Percentiles rank a stretch among this genome's conserved stretches.
Evolutionary conservation across 2,113 vertebrate genomes (phyloP).

Genomic region (Genyomyrus donnyi): DNA sequence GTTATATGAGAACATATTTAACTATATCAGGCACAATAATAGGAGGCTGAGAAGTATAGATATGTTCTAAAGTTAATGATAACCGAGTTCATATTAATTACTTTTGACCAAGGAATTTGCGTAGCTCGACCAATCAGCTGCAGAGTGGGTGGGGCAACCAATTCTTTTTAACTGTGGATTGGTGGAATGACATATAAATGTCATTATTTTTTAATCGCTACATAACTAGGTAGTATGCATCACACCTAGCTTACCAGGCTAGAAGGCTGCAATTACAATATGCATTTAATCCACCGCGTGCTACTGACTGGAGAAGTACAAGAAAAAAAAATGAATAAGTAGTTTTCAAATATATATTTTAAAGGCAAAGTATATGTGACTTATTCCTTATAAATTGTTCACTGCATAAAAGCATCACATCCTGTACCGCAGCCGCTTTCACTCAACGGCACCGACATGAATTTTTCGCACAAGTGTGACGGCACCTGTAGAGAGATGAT

Average conservation of each 20-base stretch:
- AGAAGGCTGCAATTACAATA: not conserved
- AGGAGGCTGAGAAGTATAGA: not conserved
- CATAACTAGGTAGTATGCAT: not conserved
- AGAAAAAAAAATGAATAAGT: not conserved
- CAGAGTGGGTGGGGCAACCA: not conserved
- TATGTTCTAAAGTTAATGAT: not conserved
- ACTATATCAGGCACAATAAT: not conserved
- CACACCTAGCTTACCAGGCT: not conserved
- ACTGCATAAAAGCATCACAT: not conserved
- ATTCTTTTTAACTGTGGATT: not conserved
- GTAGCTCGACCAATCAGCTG: not conserved
- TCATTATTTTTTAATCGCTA: not conserved
- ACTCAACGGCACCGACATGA: not conserved
- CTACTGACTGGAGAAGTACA: not conserved
- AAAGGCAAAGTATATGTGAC: not conserved
- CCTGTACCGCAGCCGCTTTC: not conserved
- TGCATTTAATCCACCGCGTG: not conserved
- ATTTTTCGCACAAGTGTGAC: not conserved
- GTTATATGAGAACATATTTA: not conserved
- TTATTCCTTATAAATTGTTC: not conserved
- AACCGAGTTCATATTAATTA: not conserved
- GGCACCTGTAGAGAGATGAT: not conserved
- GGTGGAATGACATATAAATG: not conserved
- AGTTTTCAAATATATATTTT: not conserved
- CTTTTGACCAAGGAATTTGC: too few relatives aligned